Base-by-base conservation (phyloP, 2,797 vertebrate species). In the Gymnoscopelus braueri region DNA sequence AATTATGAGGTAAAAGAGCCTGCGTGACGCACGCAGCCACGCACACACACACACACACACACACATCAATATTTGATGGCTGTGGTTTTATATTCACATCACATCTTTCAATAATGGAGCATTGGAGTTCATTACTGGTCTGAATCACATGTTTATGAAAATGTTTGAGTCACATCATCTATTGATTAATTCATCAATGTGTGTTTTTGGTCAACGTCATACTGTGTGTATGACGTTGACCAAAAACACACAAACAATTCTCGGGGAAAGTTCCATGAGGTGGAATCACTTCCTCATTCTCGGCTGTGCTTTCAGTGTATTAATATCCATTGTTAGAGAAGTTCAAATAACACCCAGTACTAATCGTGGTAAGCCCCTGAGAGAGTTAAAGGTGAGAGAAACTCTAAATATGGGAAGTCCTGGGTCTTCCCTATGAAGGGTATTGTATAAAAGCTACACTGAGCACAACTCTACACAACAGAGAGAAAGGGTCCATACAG, bases 201-300 rank as follows among this genome's bases (percentile, higher is more conserved):
- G 26, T 29, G 3, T 29, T 29, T 29, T 4, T 29, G 26, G 19
- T 4, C 26, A 29, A 29, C 26, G 26, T 29, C 26, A 29, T 4
- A 29, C n/a, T n/a, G n/a, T n/a, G n/a, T n/a, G n/a, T n/a, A n/a
- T n/a, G n/a, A n/a, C n/a, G n/a, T n/a, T n/a, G n/a, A n/a, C n/a
- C 26, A 29, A 1, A 29, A 1, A 29, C 62, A 52, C 49, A 32
- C 24, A 56, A 26, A 56, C 9, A 56, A 26, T 6, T 13, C 1
- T 19, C 2, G 12, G 47, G 79, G 74, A 56, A 75, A 74, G 3
- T 13, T 73, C 66, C 13, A n/a, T 6, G 3, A 0, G 1, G 4
- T 29, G 32, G 13, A 58, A 13, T 14, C 0, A 52, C 54, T 78
- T 80, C 80, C 35, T 60, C 39, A 19, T 75, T 66, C 7, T 2